These are phyloP conservation scores for Pseudorhombus dupliciocellatus DNA, from an alignment of 2,113 vertebrate species.

Conservation along the genomic window DNA sequence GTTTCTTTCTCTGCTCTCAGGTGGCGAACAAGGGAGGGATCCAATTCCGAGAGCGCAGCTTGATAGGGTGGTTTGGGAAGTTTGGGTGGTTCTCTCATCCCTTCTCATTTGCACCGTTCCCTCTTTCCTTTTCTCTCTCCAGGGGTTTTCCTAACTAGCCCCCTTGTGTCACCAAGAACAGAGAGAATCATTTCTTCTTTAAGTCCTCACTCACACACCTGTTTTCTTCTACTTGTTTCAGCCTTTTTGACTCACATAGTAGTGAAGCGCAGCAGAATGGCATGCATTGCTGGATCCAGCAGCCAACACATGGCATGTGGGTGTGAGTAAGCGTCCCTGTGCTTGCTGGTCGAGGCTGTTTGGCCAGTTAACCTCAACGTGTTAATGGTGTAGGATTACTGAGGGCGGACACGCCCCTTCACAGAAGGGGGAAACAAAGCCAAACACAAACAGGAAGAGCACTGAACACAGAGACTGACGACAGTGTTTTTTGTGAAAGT, in stretches of 20 bases:
- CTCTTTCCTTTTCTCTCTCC: conserved; percentile 20
- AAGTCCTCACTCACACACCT: conserved; percentile 19
- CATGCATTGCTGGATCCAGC: conserved; percentile 46
- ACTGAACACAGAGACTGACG: conserved; percentile 6
- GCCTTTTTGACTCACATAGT: not conserved
- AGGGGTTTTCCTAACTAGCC: conserved; percentile 27
- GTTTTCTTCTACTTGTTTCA: conserved; percentile 18
- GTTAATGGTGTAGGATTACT: conserved; percentile 90
- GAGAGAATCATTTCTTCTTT: conserved; percentile 18
- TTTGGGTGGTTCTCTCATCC: conserved; percentile 68
- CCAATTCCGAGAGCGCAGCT: conserved; percentile 55
- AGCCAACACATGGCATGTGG: conserved; percentile 56
- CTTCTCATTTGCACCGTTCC: conserved; percentile 17
- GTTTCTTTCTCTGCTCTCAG: conserved; percentile 70
- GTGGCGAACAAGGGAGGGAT: conserved; percentile 76
- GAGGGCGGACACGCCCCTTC: conserved; percentile 82
- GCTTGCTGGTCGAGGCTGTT: conserved; percentile 86
- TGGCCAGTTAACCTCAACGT: conserved; percentile 83
- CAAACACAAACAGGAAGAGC: conserved; percentile 71
- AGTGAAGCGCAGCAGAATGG: conserved; percentile 17
- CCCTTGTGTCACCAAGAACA: conserved; percentile 8
- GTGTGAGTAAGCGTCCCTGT: conserved; percentile 56
- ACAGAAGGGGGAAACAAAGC: conserved; percentile 52
- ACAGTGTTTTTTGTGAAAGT: conserved; percentile 19
- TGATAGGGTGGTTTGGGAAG: conserved; percentile 76